Conservation (phyloP, 2,797 vertebrate genomes). For the Helicolenus hilgendorfi region DNA sequence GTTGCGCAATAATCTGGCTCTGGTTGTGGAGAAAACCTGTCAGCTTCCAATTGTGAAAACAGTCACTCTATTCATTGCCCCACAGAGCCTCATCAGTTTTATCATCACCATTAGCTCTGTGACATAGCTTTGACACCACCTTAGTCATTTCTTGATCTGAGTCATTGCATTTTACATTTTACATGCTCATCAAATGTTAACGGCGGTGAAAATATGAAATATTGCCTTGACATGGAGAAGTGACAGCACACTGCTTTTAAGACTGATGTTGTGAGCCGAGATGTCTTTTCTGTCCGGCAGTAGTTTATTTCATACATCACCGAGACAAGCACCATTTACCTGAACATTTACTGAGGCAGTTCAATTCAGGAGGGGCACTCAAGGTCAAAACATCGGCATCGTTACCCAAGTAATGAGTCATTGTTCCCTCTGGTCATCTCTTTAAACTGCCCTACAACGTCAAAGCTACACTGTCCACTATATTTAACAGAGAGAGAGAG, state of each 20-base stretch:
- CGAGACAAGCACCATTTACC: constrained; percentile 85
- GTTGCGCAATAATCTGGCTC: constrained; percentile 9
- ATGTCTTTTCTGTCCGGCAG: constrained; percentile 74
- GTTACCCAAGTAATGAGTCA: constrained; percentile 85
- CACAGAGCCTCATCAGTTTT: constrained; percentile 39
- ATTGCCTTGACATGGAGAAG: constrained; percentile 43
- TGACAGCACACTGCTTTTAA: constrained; percentile 62
- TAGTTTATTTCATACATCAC: constrained; percentile 83
- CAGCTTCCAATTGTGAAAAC: constrained; percentile 14
- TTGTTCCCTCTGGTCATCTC: constrained; percentile 78
- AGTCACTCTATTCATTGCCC: constrained; percentile 7
- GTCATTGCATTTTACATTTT: constrained; percentile 75
- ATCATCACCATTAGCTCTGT: constrained; percentile 43
- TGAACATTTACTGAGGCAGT: constrained; percentile 83
- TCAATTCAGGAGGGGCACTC: constrained; percentile 66
- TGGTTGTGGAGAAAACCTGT: constrained; percentile 1
- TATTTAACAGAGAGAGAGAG: background rate
- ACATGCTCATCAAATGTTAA: constrained; percentile 76
- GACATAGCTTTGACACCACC: constrained; percentile 51
- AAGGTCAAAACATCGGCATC: constrained; percentile 82
- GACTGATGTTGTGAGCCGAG: constrained; percentile 76
- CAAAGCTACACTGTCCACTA: constrained; percentile 28
- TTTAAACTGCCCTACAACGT: constrained; percentile 32
- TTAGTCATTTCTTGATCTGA: constrained; percentile 66
- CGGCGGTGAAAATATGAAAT: constrained; percentile 61